phyloP scores from a whole-genome alignment of 2,888 invertebrate species.

The Machimus rusticus region DNA sequence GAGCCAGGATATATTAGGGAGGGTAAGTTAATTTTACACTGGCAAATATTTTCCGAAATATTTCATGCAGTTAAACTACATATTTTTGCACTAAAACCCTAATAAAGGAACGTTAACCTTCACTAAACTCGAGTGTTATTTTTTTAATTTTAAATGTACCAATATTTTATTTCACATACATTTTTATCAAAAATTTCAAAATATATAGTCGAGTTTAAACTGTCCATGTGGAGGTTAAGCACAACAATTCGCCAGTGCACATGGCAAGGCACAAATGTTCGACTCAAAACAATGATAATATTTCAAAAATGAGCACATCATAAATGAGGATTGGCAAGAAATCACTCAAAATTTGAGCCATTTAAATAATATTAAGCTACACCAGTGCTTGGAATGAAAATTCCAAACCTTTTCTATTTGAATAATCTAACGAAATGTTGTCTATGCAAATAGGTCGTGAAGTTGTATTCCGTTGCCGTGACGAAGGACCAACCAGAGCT shows the following conservation, averaged over 20 bases:
- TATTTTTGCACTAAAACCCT: not conserved
- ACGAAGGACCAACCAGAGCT: constrained; percentile 82
- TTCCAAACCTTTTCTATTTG: not conserved
- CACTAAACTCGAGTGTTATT: not conserved
- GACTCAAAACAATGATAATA: not conserved
- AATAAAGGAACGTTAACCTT: not conserved
- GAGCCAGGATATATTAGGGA: constrained; percentile 63
- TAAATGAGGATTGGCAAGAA: not conserved
- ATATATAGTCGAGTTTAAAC: not conserved
- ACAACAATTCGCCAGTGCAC: constrained; percentile 1
- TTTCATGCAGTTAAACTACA: not conserved
- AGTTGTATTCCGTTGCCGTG: constrained; percentile 92
- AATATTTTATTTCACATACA: not conserved
- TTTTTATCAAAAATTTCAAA: not conserved
- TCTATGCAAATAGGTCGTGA: constrained; percentile 74
- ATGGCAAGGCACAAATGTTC: not conserved
- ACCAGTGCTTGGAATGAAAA: constrained; percentile 4
- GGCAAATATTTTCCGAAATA: not conserved
- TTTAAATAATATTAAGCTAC: not conserved
- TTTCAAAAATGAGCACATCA: constrained; percentile 22
- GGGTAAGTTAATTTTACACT: constrained; percentile 59
- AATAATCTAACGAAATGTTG: not conserved
- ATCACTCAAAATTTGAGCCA: constrained; percentile 12
- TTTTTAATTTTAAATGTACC: not conserved
- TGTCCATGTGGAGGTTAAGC: not conserved